Percentiles rank a stretch among this genome's conserved stretches.
These are phyloP conservation scores for Triplophysa siluroides DNA, from an alignment of 2,113 vertebrate species.

Conservation along the genomic window DNA sequence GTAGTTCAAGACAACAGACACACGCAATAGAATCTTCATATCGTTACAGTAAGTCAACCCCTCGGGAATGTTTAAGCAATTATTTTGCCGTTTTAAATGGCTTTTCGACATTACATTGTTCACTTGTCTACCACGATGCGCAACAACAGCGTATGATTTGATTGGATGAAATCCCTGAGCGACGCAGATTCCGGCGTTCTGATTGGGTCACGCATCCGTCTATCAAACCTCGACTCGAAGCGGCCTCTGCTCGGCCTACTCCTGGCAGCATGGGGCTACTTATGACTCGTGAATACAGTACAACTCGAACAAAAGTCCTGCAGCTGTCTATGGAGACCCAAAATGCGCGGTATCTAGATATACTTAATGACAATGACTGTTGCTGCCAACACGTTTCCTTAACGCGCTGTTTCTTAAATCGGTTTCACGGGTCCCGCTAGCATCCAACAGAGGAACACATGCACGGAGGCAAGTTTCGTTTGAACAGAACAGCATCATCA, in stretches of 20 bases:
- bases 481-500: conserved; percentile 45
- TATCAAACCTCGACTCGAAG: conserved; percentile 39
- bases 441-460: conserved; percentile 40
- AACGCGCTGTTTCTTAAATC: not conserved
- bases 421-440: not conserved
- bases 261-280: conserved; percentile 33
- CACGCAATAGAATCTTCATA: not conserved
- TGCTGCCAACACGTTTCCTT: not conserved
- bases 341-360: not conserved
- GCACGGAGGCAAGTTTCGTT: conserved; percentile 48
- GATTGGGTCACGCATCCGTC: conserved; percentile 44
- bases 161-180: conserved; percentile 48
- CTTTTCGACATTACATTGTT: conserved; percentile 49
- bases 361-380: fast-evolving
- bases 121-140: conserved; percentile 18
- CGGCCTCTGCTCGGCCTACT: conserved; percentile 61
- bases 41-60: no score
- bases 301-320: conserved; percentile 46
- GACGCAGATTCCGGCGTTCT: not conserved
- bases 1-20: no score
- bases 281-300: conserved; percentile 24
- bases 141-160: conserved; percentile 34
- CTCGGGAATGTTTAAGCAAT: not conserved
- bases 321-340: conserved; percentile 3
- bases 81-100: not conserved